Base-by-base conservation (phyloP, 2,113 vertebrate species). In the Dipodomys merriami region DNA sequence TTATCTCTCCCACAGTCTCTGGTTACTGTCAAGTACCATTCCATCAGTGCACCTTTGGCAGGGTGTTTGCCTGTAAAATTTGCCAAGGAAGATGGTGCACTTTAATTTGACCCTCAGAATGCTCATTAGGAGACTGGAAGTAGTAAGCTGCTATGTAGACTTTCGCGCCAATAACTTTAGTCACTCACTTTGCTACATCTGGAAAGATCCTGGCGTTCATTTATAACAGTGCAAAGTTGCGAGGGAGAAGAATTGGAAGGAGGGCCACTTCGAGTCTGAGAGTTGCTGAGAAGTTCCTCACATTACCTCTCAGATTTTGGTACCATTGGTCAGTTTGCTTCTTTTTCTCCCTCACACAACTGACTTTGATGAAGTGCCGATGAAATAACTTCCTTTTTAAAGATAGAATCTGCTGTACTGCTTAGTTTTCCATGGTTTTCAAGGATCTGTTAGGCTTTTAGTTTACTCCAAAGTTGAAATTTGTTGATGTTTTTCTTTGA, bases 401-500 rank as follows among this genome's bases (percentile, higher is more conserved):
- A 8, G n/a, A 29, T 29, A 68, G n/a, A 67, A n/a, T 64, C 64
- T 77, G 7, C 44, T 39, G 0, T 1, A 19, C 35, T 39, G 33
- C 65, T 86, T 77, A 74, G 68, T 65, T 95, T 94, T 78, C 65
- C 60, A 20, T 72, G 46, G 72, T 72, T 91, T 39, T 33, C 20
- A 18, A 83, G 53, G n/a, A 72, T 27, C 20, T 72, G 1, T 46
- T 39, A 29, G 16, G 5, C 69, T 78, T 86, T 49, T 29, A 35
- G 89, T 57, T 83, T 39, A 53, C 29, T 78, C 88, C 13, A 69
- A 22, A 25, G 73, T 91, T 85, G 82, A 94, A 72, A 74, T 83
- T 82, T 71, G 82, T 68, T 93, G n/a, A n/a, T 67, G 78, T 86
- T 92, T 82, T 72, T 60, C 87, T 91, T 79, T 53, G 44, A 30